Evolutionary conservation across 1,140 invertebrate species (phyloP).

Genomic region (Heliconius himera): DNA sequence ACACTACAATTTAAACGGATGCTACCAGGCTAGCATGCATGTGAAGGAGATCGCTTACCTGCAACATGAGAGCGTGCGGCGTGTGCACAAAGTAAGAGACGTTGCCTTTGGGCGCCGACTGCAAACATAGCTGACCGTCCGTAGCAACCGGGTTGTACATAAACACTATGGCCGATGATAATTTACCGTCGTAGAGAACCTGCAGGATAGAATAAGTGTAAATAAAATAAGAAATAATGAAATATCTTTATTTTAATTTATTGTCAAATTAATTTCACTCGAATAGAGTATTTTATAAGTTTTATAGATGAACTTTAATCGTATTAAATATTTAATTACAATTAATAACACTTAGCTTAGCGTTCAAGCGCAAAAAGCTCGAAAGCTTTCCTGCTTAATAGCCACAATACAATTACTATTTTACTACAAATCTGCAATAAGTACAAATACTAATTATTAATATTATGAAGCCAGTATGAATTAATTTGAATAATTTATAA

Average conservation of each 20-base stretch:
- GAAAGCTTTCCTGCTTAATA: not conserved
- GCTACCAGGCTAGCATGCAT: constrained; percentile 46
- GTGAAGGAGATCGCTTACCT: constrained; percentile 83
- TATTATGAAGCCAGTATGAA: not conserved
- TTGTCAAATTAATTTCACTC: too few species aligned
- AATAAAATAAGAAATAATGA: not conserved
- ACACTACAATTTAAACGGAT: constrained; percentile 12
- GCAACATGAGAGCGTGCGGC: constrained; percentile 98
- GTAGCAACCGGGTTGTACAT: constrained; percentile 99
- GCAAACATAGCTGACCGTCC: constrained; percentile 98
- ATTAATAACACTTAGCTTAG: constrained; percentile 1
- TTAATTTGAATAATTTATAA: not conserved
- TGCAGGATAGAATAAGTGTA: constrained; percentile 64
- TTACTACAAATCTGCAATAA: not conserved
- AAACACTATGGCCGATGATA: constrained; percentile 98
- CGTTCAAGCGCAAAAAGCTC: constrained; percentile 17
- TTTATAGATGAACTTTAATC: not conserved
- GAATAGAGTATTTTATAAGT: too few species aligned
- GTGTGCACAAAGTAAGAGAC: constrained; percentile 99
- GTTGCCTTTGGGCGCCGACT: constrained; percentile 98
- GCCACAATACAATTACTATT: not conserved
- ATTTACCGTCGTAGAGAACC: constrained; percentile 98
- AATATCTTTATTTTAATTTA: too few species aligned
- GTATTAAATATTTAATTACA: not conserved
- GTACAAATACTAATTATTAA: not conserved